Conservation (phyloP, 2,113 vertebrate genomes). For the Tretioscincus oriximinensis region DNA sequence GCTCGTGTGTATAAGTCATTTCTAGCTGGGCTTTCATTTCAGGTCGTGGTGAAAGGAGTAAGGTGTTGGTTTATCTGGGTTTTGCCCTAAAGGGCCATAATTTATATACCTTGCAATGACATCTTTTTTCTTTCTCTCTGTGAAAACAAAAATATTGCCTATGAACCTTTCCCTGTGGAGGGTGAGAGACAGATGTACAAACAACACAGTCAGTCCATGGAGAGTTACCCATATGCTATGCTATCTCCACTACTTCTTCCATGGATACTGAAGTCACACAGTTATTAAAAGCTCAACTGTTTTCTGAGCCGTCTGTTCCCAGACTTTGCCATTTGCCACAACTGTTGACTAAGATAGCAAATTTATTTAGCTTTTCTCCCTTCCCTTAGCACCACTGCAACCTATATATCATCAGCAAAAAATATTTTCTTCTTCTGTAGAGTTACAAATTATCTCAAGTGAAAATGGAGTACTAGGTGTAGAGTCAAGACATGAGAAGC, state of each 20-base stretch:
- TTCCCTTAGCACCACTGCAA: background rate
- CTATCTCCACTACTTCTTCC: conserved; percentile 21
- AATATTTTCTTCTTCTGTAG: background rate
- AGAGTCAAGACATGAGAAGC: background rate
- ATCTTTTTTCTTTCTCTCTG: conserved; percentile 11
- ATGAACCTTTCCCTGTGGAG: conserved; percentile 10
- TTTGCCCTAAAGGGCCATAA: background rate
- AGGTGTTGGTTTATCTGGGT: background rate
- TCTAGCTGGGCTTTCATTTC: background rate
- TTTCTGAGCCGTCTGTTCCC: conserved; percentile 24
- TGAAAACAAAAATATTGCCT: background rate
- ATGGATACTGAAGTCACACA: conserved; percentile 23
- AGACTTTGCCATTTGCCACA: conserved; percentile 20
- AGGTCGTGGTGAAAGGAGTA: background rate
- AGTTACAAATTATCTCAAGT: background rate
- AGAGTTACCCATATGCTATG: conserved; percentile 15
- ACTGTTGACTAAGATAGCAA: conserved; percentile 29
- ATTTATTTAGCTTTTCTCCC: conserved; percentile 9
- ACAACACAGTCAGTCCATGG: conserved; percentile 13
- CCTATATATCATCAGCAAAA: background rate
- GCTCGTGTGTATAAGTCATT: background rate
- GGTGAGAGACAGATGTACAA: conserved; percentile 32
- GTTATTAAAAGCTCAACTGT: conserved; percentile 37
- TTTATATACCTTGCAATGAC: background rate
- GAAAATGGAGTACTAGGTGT: background rate